Evolutionary conservation across 1,140 invertebrate genomes (phyloP), one percentile per base, ranked within the genome.

Genomic region (Bombus haemorrhoidalis): DNA sequence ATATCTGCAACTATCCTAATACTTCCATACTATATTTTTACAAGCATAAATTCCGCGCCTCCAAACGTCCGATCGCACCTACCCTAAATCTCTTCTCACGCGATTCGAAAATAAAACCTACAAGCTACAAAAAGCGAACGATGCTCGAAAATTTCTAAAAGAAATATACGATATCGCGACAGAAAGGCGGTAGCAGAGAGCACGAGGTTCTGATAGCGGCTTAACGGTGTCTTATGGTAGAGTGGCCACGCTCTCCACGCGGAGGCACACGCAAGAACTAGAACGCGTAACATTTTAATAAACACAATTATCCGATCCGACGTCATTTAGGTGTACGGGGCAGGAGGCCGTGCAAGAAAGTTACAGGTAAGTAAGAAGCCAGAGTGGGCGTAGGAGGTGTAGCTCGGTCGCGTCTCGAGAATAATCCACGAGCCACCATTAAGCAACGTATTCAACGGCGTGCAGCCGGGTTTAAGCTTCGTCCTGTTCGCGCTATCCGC

Each of bases 261-360:
- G 79, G 81, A 73, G 85, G 87, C 79, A 69, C 91, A 93, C 91
- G 91, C 89, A 87, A 93, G 87, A 94, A 94, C 91, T 93, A 93
- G 93, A 93, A 93, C 90, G 93, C 93, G 93, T 94, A 93, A 94
- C 93, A 92, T 93, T 94, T 94, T 94, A 94, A 94, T 93, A 94
- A 94, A 92, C 90, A 86, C 90, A 93, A 94, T 94, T 93, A 94
- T 59, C 89, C 84, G 89, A 85, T 86, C 81, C 88, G 87, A 71
- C 87, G 85, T 86, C 85, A 85, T 91, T 91, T 89, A 86, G 41
- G 83, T 86, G 85, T 81, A 77, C 87, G 85, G 85, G 81, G 81
- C 81, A 53, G 34, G 64, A 79, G 53, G n/a, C 25, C 43, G 83
- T 28, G 75, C 59, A 81, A 86, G 71, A 77, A 89, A 25, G 57